Percentiles rank a stretch among this genome's conserved stretches.
Conservation (phyloP, 2,113 vertebrate species). For the Cynocephalus volans region DNA sequence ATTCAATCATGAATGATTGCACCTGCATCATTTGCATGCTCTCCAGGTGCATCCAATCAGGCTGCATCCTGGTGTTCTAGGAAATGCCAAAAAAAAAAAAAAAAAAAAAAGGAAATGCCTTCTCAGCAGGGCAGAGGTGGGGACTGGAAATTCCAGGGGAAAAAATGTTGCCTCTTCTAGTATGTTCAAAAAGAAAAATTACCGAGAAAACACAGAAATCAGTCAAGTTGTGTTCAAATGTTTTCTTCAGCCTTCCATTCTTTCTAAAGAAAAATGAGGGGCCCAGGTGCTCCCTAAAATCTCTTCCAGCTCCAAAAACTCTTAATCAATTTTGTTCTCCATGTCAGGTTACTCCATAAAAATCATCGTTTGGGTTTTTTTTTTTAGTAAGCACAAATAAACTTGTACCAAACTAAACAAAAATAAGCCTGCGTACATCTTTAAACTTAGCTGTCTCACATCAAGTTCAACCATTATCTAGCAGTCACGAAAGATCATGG, state of each 20-base stretch:
- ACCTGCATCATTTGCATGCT: rapidly evolving
- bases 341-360: neutral
- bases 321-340: neutral
- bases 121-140: neutral
- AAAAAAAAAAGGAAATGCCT: neutral
- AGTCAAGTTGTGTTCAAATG: neutral
- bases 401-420: neutral
- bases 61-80: neutral
- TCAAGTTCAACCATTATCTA: neutral
- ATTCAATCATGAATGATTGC: too few relatives aligned
- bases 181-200: neutral
- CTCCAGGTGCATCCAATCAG: neutral
- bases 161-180: neutral
- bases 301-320: neutral
- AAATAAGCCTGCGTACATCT: neutral
- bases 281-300: neutral
- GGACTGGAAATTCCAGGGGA: neutral
- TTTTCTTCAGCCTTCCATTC: neutral
- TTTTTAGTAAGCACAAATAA: neutral
- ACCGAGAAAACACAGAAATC: neutral
- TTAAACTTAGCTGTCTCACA: neutral
- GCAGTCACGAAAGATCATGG: neutral
- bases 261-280: neutral
- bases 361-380: neutral
- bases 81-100: too few relatives aligned